Conservation (phyloP, 2,888 invertebrate species). For the Horisme vitalbata region DNA sequence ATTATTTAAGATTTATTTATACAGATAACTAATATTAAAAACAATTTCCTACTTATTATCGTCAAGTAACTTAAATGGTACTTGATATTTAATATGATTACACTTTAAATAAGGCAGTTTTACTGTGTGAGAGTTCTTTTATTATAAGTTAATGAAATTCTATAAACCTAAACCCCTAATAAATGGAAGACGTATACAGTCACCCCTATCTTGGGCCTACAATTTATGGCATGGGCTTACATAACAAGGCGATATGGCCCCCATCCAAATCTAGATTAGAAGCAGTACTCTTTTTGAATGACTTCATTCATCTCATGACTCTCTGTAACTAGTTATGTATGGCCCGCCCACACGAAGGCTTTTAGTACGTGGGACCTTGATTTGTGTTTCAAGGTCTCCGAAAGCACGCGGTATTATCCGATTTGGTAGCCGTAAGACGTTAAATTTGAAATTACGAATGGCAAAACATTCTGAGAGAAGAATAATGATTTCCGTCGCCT, state of each 20-base stretch:
- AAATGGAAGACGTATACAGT: no score
- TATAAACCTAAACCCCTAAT: no score
- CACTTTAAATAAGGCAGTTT: no score
- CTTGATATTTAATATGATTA: no score
- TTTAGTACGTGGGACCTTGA: constrained; percentile 30
- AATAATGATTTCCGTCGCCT: constrained; percentile 11
- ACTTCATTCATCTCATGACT: constrained; percentile 42
- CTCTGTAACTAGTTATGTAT: constrained; percentile 10
- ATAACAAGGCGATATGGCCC: no score
- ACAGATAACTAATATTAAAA: no score
- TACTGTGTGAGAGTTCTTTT: no score
- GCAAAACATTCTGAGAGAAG: constrained; percentile 13
- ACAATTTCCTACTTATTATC: no score
- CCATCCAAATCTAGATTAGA: constrained; percentile 9
- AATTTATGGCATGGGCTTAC: neutral
- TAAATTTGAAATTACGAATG: constrained; percentile 24
- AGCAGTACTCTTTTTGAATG: constrained; percentile 26
- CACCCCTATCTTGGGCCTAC: no score
- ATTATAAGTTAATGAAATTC: no score
- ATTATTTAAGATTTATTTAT: constrained; percentile 3
- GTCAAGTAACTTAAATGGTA: no score
- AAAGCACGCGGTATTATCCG: constrained; percentile 31
- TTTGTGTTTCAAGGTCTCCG: constrained; percentile 27
- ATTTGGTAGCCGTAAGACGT: constrained; percentile 22
- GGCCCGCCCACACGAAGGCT: constrained; percentile 24